Conservation (phyloP, 2,888 invertebrate species). For the Byasa hedistus region DNA sequence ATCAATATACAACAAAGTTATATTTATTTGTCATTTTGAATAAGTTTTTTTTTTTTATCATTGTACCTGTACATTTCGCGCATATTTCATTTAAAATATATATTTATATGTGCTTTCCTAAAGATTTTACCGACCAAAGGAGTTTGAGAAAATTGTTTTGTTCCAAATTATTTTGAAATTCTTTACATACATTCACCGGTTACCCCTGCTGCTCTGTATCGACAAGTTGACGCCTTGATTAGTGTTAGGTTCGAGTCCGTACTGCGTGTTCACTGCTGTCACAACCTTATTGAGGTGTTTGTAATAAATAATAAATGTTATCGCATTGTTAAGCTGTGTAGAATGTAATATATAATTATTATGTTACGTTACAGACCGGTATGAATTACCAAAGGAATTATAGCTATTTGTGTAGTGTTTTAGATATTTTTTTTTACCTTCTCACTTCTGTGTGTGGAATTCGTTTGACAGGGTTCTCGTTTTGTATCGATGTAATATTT, state of each 20-base stretch:
- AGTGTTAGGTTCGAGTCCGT: neutral
- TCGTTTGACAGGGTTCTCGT: slow-evolving; percentile 46
- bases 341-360: slow-evolving; percentile 56
- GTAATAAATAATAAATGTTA: slow-evolving; percentile 45
- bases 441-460: slow-evolving; percentile 43
- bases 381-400: slow-evolving; percentile 76
- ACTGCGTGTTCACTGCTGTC: slow-evolving; percentile 34
- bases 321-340: slow-evolving; percentile 57
- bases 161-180: too few species aligned
- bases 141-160: too few species aligned
- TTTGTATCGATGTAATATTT: slow-evolving; percentile 38
- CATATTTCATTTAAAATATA: too few species aligned
- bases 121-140: too few species aligned
- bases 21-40: too few species aligned
- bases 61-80: too few species aligned
- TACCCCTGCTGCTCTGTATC: too few species aligned
- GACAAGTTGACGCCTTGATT: neutral
- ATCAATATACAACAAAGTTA: too few species aligned
- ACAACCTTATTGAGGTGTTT: slow-evolving; percentile 52
- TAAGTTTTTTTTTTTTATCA: too few species aligned
- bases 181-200: too few species aligned
- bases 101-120: too few species aligned
- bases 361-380: slow-evolving; percentile 72
- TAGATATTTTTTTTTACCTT: slow-evolving; percentile 59
- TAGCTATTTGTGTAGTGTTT: slow-evolving; percentile 70